These are phyloP conservation scores for Ephydatia muelleri DNA, from an alignment of 37 sponge, comb jelly and placozoan species.

Conservation along the genomic window DNA sequence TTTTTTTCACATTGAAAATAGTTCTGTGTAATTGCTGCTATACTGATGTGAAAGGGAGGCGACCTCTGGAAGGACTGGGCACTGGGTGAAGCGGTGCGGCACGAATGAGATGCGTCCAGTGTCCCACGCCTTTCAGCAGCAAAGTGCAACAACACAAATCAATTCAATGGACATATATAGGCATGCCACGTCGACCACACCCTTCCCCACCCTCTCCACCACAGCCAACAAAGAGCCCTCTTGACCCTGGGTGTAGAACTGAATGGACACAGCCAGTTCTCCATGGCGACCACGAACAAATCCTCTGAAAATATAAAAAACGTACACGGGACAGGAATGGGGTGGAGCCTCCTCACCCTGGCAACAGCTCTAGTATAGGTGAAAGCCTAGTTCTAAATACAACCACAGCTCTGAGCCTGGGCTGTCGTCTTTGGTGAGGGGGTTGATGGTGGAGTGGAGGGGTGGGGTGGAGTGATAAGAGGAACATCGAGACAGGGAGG, in stretches of 20 bases:
- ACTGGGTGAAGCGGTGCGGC: no score
- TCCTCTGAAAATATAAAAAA: constrained; percentile 22
- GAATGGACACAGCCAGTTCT: constrained; percentile 32
- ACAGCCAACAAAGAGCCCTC: constrained; percentile 42
- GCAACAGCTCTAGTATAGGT: constrained; percentile 48
- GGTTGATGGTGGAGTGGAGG: background rate
- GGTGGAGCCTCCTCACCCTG: constrained; percentile 39
- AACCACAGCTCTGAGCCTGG: constrained; percentile 50
- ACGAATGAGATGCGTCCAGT: constrained; percentile 39
- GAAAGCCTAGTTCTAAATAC: constrained; percentile 40
- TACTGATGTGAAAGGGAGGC: no score
- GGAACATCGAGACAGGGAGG: background rate
- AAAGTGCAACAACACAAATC: no score
- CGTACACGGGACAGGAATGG: background rate
- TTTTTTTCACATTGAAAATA: no score
- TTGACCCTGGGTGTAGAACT: constrained; percentile 20
- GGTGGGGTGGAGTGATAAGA: background rate
- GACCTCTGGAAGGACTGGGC: no score
- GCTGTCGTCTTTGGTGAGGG: constrained; percentile 32
- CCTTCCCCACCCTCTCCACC: constrained; percentile 9
- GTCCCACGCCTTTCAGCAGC: constrained; percentile 66
- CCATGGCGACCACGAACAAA: constrained; percentile 50
- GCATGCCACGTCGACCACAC: background rate
- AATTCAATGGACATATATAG: no score
- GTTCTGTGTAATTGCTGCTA: no score